phyloP scores from a whole-genome alignment of 2,113 vertebrate species.

The Macaca mulatta region DNA sequence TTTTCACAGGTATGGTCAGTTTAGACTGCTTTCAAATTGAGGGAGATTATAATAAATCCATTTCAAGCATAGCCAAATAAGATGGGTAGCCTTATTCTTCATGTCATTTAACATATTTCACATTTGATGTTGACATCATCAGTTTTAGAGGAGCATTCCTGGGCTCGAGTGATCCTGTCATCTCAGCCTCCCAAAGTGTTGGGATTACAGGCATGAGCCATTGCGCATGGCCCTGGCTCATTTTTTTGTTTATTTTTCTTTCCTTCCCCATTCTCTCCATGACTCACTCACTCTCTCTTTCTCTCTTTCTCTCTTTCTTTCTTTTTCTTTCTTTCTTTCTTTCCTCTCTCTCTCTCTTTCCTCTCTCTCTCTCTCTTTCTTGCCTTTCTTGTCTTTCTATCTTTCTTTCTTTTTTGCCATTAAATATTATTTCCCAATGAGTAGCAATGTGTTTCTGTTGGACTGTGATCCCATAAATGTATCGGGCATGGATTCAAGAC shows the following conservation, averaged over 20 bases:
- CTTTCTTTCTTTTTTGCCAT: background rate
- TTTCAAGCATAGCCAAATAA: background rate
- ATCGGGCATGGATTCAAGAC: slow-evolving; percentile 26
- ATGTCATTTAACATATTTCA: background rate
- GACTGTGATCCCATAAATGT: slow-evolving; percentile 39
- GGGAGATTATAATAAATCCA: background rate
- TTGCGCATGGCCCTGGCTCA: background rate
- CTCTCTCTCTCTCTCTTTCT: background rate
- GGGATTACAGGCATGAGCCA: no score
- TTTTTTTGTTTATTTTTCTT: slow-evolving; percentile 35
- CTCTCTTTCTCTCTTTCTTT: background rate
- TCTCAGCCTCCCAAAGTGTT: no score
- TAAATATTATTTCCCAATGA: slow-evolving; percentile 51
- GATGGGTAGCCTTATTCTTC: background rate
- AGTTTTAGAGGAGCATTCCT: background rate
- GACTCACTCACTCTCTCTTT: background rate
- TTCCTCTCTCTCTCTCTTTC: background rate
- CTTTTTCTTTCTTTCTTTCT: background rate
- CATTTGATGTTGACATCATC: background rate
- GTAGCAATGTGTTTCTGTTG: slow-evolving; percentile 45
- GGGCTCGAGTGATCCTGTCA: no score
- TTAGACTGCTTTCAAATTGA: background rate
- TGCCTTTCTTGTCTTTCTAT: background rate
- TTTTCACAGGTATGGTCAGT: background rate
- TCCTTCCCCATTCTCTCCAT: background rate